Conservation (phyloP, 2,888 invertebrate genomes). For the Germaria angustata region DNA sequence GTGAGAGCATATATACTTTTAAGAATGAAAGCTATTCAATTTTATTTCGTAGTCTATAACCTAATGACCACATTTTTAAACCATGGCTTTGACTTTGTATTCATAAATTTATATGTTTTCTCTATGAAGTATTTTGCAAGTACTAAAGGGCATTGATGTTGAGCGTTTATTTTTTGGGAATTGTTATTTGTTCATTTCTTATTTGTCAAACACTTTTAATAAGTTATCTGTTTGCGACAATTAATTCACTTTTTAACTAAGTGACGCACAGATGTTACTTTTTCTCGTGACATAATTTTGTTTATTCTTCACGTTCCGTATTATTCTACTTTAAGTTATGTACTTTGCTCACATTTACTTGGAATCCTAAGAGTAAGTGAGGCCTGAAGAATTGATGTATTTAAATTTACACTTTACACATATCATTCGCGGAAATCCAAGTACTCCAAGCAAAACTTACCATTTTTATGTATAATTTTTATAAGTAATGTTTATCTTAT, state of each 20-base stretch:
- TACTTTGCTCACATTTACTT: slow-evolving; percentile 5
- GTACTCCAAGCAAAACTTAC: slow-evolving; percentile 43
- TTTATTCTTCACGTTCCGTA: slow-evolving; percentile 20
- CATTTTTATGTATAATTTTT: slow-evolving; percentile 25
- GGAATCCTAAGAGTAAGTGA: not conserved
- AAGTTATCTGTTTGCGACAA: not conserved
- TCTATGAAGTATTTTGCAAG: too few species aligned
- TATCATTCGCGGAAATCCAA: not conserved
- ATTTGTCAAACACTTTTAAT: slow-evolving; percentile 32
- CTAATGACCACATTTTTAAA: too few species aligned
- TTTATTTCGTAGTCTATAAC: too few species aligned
- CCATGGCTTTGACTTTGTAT: too few species aligned
- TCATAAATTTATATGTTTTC: too few species aligned
- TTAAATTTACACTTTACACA: not conserved
- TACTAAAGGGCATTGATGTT: too few species aligned
- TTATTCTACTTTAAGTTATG: not conserved
- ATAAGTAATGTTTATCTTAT: not conserved
- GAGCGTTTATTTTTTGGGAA: too few species aligned
- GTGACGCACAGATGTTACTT: not conserved
- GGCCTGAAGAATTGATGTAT: too few species aligned
- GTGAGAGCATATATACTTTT: too few species aligned
- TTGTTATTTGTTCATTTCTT: not conserved
- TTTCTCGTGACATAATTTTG: slow-evolving; percentile 25
- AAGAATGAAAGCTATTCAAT: too few species aligned
- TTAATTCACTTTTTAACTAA: slow-evolving; percentile 19